Conservation (phyloP, 2,797 vertebrate species). For the Pyrocephalus nanus region DNA sequence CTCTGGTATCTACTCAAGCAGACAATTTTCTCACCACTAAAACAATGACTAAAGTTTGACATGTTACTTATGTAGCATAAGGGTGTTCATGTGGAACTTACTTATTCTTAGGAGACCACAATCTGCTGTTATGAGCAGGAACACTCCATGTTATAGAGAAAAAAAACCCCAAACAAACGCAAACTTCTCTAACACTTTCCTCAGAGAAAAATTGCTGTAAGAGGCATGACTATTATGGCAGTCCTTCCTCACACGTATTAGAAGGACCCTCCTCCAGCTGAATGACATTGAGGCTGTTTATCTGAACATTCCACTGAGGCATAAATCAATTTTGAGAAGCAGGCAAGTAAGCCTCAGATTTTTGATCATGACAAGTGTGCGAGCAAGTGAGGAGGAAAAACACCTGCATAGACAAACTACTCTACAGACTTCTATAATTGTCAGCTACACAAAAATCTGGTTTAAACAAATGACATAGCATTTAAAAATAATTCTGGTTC, state of each 20-base stretch:
- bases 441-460: background rate
- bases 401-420: background rate
- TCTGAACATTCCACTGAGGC: background rate
- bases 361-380: background rate
- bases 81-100: background rate
- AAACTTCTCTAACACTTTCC: background rate
- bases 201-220: background rate
- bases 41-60: background rate
- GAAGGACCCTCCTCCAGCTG: background rate
- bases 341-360: background rate
- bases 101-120: background rate
- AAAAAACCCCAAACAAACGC: background rate
- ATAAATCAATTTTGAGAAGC: background rate
- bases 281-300: background rate
- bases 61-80: background rate
- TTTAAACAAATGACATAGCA: background rate
- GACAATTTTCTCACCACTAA: background rate
- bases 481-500: background rate
- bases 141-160: background rate
- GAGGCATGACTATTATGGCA: background rate
- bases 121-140: background rate
- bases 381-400: background rate
- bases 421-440: background rate
- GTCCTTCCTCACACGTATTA: background rate
- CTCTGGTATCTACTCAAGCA: background rate